Conservation (phyloP, 1,140 invertebrate genomes). For the Monomorium pharaonis region DNA sequence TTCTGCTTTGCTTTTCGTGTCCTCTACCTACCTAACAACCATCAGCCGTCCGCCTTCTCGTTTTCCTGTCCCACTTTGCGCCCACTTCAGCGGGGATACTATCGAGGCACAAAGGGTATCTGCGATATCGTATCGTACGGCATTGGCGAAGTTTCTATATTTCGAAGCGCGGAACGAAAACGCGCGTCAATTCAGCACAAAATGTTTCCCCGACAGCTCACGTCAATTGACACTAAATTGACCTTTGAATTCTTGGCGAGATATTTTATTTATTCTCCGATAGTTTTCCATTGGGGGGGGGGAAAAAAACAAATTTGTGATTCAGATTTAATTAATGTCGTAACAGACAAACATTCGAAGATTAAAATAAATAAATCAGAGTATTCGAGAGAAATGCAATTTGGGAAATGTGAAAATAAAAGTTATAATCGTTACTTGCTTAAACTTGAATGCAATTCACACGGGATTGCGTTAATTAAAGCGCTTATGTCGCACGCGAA, state of each 20-base stretch:
- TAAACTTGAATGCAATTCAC: not conserved
- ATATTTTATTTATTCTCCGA: not conserved
- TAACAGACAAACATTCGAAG: not conserved
- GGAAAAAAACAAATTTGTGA: not conserved
- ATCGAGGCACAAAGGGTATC: constrained; percentile 33
- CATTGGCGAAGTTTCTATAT: not conserved
- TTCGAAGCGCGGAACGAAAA: constrained; percentile 3
- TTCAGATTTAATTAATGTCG: not conserved
- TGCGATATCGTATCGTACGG: not conserved
- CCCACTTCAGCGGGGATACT: not conserved
- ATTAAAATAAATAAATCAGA: not conserved
- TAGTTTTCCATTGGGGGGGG: not conserved
- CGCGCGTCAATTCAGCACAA: not conserved
- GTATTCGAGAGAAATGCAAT: not conserved
- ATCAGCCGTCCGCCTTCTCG: not conserved
- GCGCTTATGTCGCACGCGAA: not conserved
- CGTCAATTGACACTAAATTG: not conserved
- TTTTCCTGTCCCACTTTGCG: constrained; percentile 7
- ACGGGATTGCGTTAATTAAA: not conserved
- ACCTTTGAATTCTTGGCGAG: constrained; percentile 2
- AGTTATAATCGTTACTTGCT: not conserved
- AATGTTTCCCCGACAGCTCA: not conserved
- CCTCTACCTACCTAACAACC: constrained; percentile 27
- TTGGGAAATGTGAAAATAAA: not conserved
- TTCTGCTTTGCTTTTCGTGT: not conserved